Base-by-base conservation (phyloP, 2,888 invertebrate genomes). In the Pheosia tremula region DNA sequence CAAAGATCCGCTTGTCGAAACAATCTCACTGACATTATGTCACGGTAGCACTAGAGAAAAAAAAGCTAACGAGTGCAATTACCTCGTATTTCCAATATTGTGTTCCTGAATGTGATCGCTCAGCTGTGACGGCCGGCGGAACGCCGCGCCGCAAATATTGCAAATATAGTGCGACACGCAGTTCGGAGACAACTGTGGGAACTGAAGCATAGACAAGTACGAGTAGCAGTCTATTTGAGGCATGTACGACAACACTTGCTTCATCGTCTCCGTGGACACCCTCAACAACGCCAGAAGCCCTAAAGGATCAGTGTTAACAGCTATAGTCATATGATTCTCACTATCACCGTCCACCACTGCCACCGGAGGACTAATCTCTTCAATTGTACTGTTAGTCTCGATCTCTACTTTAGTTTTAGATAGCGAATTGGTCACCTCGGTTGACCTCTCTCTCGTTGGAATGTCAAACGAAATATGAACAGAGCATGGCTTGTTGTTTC, bases 251-350 rank as follows among this genome's bases (percentile, higher is more conserved):
- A 92, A 61, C 2, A 91, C 65, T 62, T 82, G 81, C 66, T 78
- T 85, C 5, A 90, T 63, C 0, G 87, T 76, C 11, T 89, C 90
- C 1, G 83, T 79, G 3, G 91, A 90, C 53, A 91, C 74, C 36
- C 77, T 82, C 55, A 92, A 50, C 50, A 92, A 69, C 3, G 85
- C 82, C 0, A 85, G 58, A 10, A 91, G 67, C 9, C 90, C 85
- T 0, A 91, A 61, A 7, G 91, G 91, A 57, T 92, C 93, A 4
- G 92, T 92, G 61, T 92, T 92, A n/a, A 90, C 87, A 4, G 88
- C 90, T 62, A 87, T 87, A 0, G 87, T 84, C 71, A 86, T 83
- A 50, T 59, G 66, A 8, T 58, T 74, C 7, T 64, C 59, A n/a
- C 55, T 55, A 39, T n/a, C 6, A 5, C 39, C 39, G 13, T 7